Evolutionary conservation across 1,140 invertebrate species (phyloP), one percentile per base, ranked within the genome.

Genomic region (Atta colombica): DNA sequence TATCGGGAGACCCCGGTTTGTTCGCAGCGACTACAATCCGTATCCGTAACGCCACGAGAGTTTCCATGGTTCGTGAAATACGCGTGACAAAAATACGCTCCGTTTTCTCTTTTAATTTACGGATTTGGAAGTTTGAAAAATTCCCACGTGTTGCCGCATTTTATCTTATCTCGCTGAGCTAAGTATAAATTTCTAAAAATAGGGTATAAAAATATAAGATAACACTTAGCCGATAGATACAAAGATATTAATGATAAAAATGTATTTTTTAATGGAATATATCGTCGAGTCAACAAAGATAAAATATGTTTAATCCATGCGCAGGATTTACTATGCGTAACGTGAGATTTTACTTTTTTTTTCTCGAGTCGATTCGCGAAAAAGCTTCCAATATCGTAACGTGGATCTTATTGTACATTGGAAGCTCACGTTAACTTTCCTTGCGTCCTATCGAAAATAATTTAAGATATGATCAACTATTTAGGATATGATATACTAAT

Each of bases 151-250:
- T 3, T 25, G n/a, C 31, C 45, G 45, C 6, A 35, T 10, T 25
- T 16, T 60, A 49, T 77, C 39, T 77, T 77, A 77, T 77, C 39
- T 45, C 75, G 39, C 21, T 12, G 35, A 49, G 39, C 3, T 39
- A n/a, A 16, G 6, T 12, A 72, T n/a, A 72, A 60, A 39, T 58
- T 31, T 55, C 31, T 35, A 60, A 60, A 58, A 75, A 75, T 25
- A 55, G n/a, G 6, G 31, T 31, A 5, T 21, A 6, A 35, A 58
- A 39, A 25, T 75, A n/a, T 75, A n/a, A 60, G 72, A 75, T 75
- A 75, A 75, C 45, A 10, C 39, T 45, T 39, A 21, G 21, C 35
- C 39, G 69, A 55, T 31, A 74, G 18, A 58, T 55, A 35, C 14
- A 21, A 3, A 25, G 16, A 3, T 8, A 16, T 49, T 25, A 58